A percentile compares a stretch with the other conserved stretches of the same genome.
Evolutionary conservation across 2,888 invertebrate genomes (phyloP).

Genomic region (Agriopis aurantiaria): DNA sequence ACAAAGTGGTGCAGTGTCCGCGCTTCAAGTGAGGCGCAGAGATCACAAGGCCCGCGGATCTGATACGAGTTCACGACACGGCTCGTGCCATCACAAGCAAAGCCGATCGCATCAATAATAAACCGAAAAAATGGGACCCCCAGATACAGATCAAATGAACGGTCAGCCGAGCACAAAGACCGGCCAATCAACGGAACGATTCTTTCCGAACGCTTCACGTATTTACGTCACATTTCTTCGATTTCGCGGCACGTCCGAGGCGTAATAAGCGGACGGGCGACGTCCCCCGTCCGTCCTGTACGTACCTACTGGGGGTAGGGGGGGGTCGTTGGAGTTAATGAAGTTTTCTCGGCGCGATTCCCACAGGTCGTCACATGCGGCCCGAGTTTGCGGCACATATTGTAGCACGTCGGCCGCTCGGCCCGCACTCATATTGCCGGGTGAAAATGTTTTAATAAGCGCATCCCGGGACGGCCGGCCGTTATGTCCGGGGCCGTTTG

Average conservation of each 20-base stretch:
- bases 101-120: conserved; percentile 78
- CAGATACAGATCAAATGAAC: conserved; percentile 83
- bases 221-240: conserved; percentile 86
- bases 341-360: conserved; percentile 86
- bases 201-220: conserved; percentile 78
- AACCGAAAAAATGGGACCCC: conserved; percentile 69
- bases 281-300: conserved; percentile 58
- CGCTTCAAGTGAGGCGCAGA: conserved; percentile 32
- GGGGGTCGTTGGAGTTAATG: conserved; percentile 83
- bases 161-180: conserved; percentile 80
- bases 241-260: conserved; percentile 85
- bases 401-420: conserved; percentile 75
- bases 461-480: conserved; percentile 74
- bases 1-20: conserved; percentile 12
- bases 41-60: conserved; percentile 26
- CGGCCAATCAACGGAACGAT: conserved; percentile 80
- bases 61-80: conserved; percentile 25
- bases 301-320: conserved; percentile 52
- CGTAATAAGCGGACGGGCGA: conserved; percentile 80
- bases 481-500: conserved; percentile 68
- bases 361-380: conserved; percentile 86
- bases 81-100: conserved; percentile 52
- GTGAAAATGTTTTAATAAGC: conserved; percentile 86
- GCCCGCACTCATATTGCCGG: conserved; percentile 76
- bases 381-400: conserved; percentile 82